Evolutionary conservation across 64 coral and sea anemone genomes (phyloP), one percentile per base, ranked within the genome.

Genomic region (Montipora foliosa): DNA sequence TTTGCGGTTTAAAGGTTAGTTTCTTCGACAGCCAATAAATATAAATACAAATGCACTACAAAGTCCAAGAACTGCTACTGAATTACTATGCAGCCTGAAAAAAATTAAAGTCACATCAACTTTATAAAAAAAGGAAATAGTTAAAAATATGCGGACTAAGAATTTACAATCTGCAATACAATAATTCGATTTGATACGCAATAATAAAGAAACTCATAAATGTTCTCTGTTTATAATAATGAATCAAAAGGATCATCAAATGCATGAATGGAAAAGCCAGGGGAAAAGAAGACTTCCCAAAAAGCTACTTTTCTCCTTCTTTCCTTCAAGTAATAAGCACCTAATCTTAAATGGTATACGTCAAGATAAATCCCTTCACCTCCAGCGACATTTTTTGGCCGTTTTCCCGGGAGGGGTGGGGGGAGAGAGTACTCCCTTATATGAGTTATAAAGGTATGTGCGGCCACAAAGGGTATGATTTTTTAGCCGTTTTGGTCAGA

Each of bases 1-100:
- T 86, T 50, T 61, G 6, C 71, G 47, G 19, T 68, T 51, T 16
- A 47, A 67, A 70, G 15, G 8, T n/a, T 6, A 4, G 44, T 10
- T 62, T 66, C 1, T 70, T 71, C 19, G 66, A 71, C 82, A 47
- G 46, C 45, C 66, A 86, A 86, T 86, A 86, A 86, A 86, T 86
- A 86, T 86, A 71, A 86, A 86, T 86, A 69, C 46, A 78, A 78
- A 48, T 78, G 49, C 44, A 48, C 19, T 62, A 82, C 13, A 17
- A 84, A 20, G 44, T 19, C 5, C 49, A 19, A 49, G 6, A 69
- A 14, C 59, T 47, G 58, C 55, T 71, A 86, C 45, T 21, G 17
- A 17, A 69, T n/a, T 16, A 50, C 66, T 49, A 1, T 49, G 2
- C 46, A 22, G 66, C 37, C 61, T 67, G 10, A 49, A n/a, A 49